A percentile compares a stretch with the other conserved stretches of the same genome.
phyloP scores from a whole-genome alignment of 2,797 vertebrate species.

The Limosa lapponica region DNA sequence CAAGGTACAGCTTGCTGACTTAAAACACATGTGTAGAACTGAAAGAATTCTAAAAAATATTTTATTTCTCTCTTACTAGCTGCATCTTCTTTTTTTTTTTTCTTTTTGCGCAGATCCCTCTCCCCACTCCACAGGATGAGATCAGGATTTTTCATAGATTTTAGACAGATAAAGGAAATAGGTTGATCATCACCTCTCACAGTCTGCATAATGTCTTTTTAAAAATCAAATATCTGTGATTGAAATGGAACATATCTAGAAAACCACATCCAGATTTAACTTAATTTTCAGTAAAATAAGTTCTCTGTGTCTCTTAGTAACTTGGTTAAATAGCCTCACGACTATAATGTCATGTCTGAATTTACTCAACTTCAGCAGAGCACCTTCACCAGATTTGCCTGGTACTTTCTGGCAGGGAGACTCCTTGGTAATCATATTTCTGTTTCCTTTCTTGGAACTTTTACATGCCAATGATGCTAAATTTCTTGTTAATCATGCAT shows the following conservation, averaged over 20 bases:
- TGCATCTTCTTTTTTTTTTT: neutral
- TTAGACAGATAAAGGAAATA: neutral
- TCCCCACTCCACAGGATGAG: neutral
- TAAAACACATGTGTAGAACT: neutral
- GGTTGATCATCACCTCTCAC: neutral
- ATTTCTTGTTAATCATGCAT: neutral
- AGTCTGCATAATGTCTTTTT: neutral
- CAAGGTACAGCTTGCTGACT: neutral
- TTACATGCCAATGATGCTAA: neutral
- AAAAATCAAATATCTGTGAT: neutral
- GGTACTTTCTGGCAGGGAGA: neutral
- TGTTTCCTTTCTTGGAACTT: neutral
- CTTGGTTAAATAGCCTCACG: neutral
- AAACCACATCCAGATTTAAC: neutral
- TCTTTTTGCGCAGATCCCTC: neutral
- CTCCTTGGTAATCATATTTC: neutral
- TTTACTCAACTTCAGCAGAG: neutral
- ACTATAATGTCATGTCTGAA: neutral
- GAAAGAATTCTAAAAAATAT: neutral
- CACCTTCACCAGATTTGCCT: neutral
- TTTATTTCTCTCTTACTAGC: neutral
- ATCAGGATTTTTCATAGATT: neutral
- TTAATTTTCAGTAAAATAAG: neutral
- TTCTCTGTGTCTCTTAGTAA: neutral
- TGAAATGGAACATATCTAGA: neutral